Base-by-base conservation (phyloP, 1,140 invertebrate species). In the Trichonephila clavata region DNA sequence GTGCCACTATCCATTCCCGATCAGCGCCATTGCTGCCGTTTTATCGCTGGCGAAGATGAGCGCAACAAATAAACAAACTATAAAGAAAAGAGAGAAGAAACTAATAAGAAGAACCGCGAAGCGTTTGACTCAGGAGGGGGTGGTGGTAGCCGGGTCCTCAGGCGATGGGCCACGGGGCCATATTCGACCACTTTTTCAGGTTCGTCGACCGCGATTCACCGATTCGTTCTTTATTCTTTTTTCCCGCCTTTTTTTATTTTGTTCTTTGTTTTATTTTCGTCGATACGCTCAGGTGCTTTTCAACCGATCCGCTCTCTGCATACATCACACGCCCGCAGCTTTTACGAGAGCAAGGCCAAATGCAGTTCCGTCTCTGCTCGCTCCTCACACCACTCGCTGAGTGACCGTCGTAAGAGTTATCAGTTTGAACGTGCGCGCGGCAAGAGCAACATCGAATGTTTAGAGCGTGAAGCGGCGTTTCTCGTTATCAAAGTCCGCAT, bases 81-180 rank as follows among this genome's bases (percentile, higher is more conserved):
- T 60, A 86, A 32, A 86, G 32, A 86, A 86, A 83, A 43, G 6
- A 86, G 63, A 86, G 13, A 57, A 59, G n/a, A 27, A 27, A 32
- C 84, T 86, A 86, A 88, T 63, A 61, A 88, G 63, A 68, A 50
- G 86, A 77, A 77, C 71, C 84, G 39, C 18, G 63, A 24, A 39
- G 21, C 43, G 32, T 63, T 61, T 61, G 61, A 71, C 57, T 87
- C 27, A 13, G 39, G 32, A 71, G 65, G 88, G 88, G 65, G 88
- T 80, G 65, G 2, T 24, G 68, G 77, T 5, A 57, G 43, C 81
- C 63, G 91, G 91, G 21, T 16, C 92, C 86, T 61, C 16, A 81
- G 92, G 92, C 92, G 92, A 93, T 93, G 92, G 92, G 92, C 92
- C 71, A 93, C 80, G 50, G 71, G 90, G 90, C 80, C 90, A 92